A percentile compares a stretch with the other conserved stretches of the same genome.
These are phyloP conservation scores for Melangyna quadrimaculata DNA, from an alignment of 2,888 invertebrate genomes.

Conservation along the genomic window DNA sequence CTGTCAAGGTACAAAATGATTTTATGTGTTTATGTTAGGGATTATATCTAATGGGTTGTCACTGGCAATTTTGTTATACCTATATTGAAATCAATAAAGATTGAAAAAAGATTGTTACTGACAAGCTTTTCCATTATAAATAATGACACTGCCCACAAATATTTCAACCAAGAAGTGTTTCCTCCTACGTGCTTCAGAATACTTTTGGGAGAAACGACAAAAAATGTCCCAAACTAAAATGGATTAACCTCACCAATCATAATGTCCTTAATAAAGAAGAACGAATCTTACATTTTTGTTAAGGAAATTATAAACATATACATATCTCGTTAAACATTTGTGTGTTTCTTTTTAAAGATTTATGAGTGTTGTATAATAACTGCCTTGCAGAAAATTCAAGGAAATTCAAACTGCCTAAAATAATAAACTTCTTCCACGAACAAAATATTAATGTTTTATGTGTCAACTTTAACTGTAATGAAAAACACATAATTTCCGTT, in stretches of 20 bases:
- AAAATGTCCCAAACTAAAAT: not conserved
- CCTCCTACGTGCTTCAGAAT: not conserved
- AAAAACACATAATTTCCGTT: not conserved
- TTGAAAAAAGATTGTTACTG: not conserved
- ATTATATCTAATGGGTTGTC: not conserved
- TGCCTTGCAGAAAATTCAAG: not conserved
- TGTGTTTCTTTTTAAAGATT: not conserved
- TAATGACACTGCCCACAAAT: not conserved
- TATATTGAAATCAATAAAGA: not conserved
- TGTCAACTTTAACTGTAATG: not conserved
- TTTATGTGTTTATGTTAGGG: no score
- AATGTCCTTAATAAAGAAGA: not conserved
- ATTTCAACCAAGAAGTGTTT: not conserved
- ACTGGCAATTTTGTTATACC: not conserved
- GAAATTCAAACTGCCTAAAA: not conserved
- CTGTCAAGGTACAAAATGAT: no score
- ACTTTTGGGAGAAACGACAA: not conserved
- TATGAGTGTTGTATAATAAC: not conserved
- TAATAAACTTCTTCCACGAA: not conserved
- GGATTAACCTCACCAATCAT: not conserved
- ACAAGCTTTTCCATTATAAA: not conserved
- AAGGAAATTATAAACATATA: not conserved
- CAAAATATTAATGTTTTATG: not conserved
- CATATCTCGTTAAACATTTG: not conserved
- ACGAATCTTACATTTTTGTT: not conserved